Conservation (phyloP, 2,888 invertebrate species). For the Hirtodrosophila alboralis region DNA sequence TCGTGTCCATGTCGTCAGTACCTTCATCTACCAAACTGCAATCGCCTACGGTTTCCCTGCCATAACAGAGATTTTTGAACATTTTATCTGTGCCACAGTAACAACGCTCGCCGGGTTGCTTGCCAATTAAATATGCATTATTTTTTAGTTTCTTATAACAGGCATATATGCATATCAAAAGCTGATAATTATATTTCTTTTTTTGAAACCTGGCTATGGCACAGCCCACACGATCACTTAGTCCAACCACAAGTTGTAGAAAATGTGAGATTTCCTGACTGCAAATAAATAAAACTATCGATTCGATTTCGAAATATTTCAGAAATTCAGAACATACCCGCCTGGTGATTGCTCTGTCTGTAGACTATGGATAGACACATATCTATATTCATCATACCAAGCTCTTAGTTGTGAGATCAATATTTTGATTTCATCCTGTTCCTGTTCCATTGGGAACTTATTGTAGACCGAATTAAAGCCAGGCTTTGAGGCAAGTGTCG, state of each 20-base stretch:
- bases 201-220: background rate
- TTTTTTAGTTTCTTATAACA: background rate
- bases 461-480: constrained; percentile 14
- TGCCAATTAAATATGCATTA: background rate
- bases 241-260: constrained; percentile 11
- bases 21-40: no score
- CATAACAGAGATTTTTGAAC: constrained; percentile 18
- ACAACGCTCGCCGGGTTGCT: background rate
- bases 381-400: constrained; percentile 15
- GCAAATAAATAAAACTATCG: no score
- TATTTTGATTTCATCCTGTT: background rate
- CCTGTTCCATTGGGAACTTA: background rate
- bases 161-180: constrained; percentile 23
- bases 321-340: constrained; percentile 6
- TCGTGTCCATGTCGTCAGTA: no score
- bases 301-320: background rate
- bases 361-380: background rate
- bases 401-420: constrained; percentile 1
- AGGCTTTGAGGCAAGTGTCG: background rate
- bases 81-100: background rate
- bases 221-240: constrained; percentile 29
- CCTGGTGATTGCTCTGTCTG: accelerated
- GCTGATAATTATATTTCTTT: background rate
- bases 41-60: background rate
- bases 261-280: constrained; percentile 23